Evolutionary conservation across 2,113 vertebrate genomes (phyloP).

Genomic region (Prunella himalayana): DNA sequence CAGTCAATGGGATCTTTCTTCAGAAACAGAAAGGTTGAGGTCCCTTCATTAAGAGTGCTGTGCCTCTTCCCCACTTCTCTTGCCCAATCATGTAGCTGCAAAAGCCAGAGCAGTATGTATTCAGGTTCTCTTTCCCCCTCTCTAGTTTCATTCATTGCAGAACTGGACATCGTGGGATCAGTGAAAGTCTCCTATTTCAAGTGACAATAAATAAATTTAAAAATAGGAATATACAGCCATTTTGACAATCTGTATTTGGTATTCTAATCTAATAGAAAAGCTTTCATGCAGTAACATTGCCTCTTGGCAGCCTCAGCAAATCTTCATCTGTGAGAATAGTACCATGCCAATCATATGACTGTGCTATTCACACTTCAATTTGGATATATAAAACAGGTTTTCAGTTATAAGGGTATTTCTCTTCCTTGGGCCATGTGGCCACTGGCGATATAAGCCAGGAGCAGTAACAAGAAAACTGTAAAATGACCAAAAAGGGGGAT

Average conservation of each 20-base stretch:
- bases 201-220: not conserved
- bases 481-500: not conserved
- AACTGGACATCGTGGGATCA: not conserved
- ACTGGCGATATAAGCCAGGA: not conserved
- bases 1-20: not conserved
- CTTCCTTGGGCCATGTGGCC: not conserved
- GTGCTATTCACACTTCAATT: not conserved
- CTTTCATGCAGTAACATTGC: slow-evolving; percentile 20
- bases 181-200: slow-evolving; percentile 1
- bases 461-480: not conserved
- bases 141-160: not conserved
- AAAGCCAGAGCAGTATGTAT: not conserved
- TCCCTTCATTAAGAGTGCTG: not conserved
- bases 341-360: not conserved
- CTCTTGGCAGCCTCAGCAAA: slow-evolving; percentile 1
- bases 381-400: not conserved
- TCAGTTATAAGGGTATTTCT: not conserved
- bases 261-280: slow-evolving; percentile 41
- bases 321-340: not conserved
- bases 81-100: not conserved
- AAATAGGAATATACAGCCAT: not conserved
- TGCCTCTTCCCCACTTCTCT: not conserved
- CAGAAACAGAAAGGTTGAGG: not conserved
- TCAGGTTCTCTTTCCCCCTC: not conserved
- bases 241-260: not conserved